phyloP scores from a whole-genome alignment of 2,113 vertebrate species.

The Tretioscincus oriximinensis region DNA sequence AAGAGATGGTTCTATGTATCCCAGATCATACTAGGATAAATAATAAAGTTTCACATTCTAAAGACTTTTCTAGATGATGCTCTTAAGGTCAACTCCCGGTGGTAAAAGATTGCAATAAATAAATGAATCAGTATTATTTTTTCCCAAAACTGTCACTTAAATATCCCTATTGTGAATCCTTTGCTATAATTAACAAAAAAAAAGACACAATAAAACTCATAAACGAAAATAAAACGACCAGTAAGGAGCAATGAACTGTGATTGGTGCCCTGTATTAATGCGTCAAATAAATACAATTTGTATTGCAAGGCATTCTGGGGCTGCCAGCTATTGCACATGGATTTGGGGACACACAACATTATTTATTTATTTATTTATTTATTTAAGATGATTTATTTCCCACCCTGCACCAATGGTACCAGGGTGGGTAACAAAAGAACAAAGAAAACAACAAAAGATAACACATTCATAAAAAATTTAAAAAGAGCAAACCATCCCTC shows the following conservation, averaged over 20 bases:
- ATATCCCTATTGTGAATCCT: neutral
- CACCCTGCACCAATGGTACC: too few species aligned
- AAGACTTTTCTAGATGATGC: neutral
- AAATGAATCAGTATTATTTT: neutral
- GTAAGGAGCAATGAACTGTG: neutral
- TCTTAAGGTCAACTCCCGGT: too few species aligned
- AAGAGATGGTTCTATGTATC: neutral
- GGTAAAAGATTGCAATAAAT: too few species aligned
- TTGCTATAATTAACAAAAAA: neutral
- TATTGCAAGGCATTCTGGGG: neutral
- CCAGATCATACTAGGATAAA: neutral
- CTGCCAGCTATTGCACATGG: too few species aligned
- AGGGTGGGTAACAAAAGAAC: too few species aligned
- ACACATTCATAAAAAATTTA: too few species aligned
- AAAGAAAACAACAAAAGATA: too few species aligned
- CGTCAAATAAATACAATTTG: neutral
- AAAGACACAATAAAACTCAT: neutral
- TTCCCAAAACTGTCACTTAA: too few species aligned
- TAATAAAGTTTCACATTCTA: neutral
- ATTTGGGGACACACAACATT: neutral
- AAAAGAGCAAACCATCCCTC: too few species aligned
- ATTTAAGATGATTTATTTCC: too few species aligned
- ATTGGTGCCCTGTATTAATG: neutral
- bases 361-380: neutral
- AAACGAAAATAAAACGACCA: neutral